Conservation (phyloP, 2,888 invertebrate genomes). For the Lasiommata megera region DNA sequence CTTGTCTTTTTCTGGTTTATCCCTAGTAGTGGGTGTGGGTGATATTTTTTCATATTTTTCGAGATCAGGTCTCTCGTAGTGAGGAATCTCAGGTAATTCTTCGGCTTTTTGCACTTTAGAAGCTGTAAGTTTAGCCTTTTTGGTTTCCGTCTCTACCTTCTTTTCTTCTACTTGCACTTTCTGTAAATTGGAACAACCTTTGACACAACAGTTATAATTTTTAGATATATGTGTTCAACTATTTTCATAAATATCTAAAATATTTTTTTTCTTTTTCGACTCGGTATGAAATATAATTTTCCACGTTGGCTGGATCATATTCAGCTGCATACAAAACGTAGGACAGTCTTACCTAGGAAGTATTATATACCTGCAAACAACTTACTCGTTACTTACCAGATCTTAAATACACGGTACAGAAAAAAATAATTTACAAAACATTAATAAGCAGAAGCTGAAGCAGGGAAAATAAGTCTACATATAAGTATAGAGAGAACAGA, state of each 20-base stretch:
- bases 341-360: no score
- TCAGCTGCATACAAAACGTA: no score
- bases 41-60: constrained; percentile 85
- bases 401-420: not conserved
- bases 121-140: constrained; percentile 71
- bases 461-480: constrained; percentile 53
- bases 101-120: constrained; percentile 76
- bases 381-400: constrained; percentile 22
- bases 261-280: no score
- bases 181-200: constrained; percentile 49
- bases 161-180: constrained; percentile 74
- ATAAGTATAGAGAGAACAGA: constrained; percentile 34
- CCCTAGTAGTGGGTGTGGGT: constrained; percentile 73
- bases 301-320: no score
- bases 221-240: no score
- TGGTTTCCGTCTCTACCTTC: constrained; percentile 67
- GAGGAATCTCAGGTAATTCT: constrained; percentile 84
- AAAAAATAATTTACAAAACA: not conserved
- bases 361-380: not conserved
- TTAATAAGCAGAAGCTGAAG: constrained; percentile 48
- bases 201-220: not conserved
- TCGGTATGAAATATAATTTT: no score
- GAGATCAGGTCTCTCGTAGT: constrained; percentile 88
- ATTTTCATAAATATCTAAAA: no score
- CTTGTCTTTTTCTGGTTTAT: constrained; percentile 71